Evolutionary conservation across 2,113 vertebrate species (phyloP).

Genomic region (Sturnira hondurensis): DNA sequence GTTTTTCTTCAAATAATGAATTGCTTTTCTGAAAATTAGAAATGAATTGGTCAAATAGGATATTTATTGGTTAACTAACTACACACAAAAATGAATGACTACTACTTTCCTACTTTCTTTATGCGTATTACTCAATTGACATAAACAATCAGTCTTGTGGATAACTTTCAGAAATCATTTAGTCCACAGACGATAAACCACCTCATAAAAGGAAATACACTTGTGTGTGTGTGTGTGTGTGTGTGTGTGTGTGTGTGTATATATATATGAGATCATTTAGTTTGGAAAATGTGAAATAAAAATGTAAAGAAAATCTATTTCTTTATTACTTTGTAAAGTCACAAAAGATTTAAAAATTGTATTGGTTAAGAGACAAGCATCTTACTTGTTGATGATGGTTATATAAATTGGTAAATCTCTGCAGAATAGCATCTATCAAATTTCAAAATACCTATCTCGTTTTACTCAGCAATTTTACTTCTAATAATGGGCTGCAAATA

Average conservation of each 20-base stretch:
- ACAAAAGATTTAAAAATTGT: neutral
- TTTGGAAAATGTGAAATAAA: conserved; percentile 8
- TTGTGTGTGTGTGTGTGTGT: neutral
- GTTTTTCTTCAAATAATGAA: neutral
- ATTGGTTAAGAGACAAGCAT: neutral
- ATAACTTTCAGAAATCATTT: neutral
- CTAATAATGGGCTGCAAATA: neutral
- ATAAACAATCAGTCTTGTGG: neutral
- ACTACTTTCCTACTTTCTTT: neutral
- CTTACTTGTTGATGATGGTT: neutral
- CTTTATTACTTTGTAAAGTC: neutral
- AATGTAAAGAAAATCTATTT: neutral
- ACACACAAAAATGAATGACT: neutral
- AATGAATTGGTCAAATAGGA: neutral
- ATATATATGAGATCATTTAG: neutral
- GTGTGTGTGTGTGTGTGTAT: neutral
- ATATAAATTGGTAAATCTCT: neutral
- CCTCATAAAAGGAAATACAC: neutral
- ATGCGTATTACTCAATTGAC: neutral
- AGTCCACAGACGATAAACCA: neutral
- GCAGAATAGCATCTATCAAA: neutral
- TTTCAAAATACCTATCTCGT: neutral
- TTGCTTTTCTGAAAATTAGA: conserved; percentile 4
- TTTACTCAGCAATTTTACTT: neutral
- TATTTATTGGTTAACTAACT: conserved; percentile 1